Evolutionary conservation across 37 sponge, comb jelly and placozoan genomes (phyloP), one percentile per base, ranked within the genome.

Genomic region (Oopsacas minuta): DNA sequence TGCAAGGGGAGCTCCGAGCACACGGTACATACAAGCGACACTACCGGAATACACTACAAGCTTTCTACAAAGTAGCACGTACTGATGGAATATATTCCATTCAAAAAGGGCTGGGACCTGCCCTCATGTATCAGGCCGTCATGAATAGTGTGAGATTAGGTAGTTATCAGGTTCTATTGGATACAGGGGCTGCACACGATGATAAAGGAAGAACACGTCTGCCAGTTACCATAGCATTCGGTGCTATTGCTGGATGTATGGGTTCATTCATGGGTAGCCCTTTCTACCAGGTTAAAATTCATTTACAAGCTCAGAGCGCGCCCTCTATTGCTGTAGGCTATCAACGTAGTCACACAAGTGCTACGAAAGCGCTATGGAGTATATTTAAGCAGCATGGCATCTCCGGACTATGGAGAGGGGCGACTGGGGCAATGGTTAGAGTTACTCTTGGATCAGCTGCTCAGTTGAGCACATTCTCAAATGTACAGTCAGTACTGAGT

Each of bases 301-400:
- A 61, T 61, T n/a, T 61, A 12, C 75, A 61, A 61, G 75, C 75
- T 61, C 28, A 10, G 75, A 61, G 75, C 30, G 75, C 75, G 22
- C 28, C 75, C 75, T 61, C 75, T 34, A 61, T 61, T 61, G 75
- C 75, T 5, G 75, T 61, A 25, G 75, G 75, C 20, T 61, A 61
- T n/a, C 75, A 61, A n/a, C 75, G 30, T 3, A 61, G 75, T 12
- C 75, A 61, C 30, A 61, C 28, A 10, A 61, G 75, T n/a, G 75
- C 28, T 10, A 61, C 32, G 28, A 61, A n/a, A 10, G 75, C 75
- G 7, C 75, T 61, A 5, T n/a, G 5, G 22, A n/a, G 30, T 25
- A n/a, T 61, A 3, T 61, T 32, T 34, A 10, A 34, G 30, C 5
- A 61, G 30, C 1, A 10, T 34, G 75, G 75, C 5, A 34, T 61